Conservation (phyloP, 2,797 vertebrate genomes). For the Cirrhinus mrigala region DNA sequence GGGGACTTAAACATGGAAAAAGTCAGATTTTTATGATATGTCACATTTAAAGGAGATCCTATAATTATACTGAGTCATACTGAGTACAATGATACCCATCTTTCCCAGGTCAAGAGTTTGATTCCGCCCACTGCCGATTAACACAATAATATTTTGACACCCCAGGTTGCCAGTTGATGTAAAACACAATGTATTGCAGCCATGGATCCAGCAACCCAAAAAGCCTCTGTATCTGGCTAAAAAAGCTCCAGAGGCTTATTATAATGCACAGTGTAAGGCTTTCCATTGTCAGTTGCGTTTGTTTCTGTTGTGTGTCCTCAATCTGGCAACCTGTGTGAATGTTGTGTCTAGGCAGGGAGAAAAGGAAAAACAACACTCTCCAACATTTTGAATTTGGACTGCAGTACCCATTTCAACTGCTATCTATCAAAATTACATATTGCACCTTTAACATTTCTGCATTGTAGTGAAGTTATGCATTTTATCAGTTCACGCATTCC, state of each 20-base stretch:
- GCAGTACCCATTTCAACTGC: neutral
- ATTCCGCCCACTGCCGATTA: neutral
- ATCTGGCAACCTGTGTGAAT: no score
- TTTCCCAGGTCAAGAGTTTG: neutral
- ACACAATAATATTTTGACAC: neutral
- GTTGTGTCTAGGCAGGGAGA: no score
- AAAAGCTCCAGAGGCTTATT: neutral
- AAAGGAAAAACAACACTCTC: no score
- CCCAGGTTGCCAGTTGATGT: neutral
- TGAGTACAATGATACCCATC: neutral
- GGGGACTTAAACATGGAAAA: no score
- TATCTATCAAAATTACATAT: neutral
- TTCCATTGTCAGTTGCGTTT: no score
- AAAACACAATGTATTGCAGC: neutral
- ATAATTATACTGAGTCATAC: neutral
- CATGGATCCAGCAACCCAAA: neutral
- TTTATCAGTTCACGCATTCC: neutral
- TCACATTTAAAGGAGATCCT: neutral
- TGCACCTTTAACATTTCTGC: neutral
- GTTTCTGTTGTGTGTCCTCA: no score
- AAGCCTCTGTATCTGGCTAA: neutral
- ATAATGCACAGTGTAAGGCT: neutral
- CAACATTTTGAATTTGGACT: neutral
- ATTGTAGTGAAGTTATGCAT: neutral
- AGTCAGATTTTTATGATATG: no score